Conservation (phyloP, 2,113 vertebrate genomes). For the Puffinus mauretanicus region DNA sequence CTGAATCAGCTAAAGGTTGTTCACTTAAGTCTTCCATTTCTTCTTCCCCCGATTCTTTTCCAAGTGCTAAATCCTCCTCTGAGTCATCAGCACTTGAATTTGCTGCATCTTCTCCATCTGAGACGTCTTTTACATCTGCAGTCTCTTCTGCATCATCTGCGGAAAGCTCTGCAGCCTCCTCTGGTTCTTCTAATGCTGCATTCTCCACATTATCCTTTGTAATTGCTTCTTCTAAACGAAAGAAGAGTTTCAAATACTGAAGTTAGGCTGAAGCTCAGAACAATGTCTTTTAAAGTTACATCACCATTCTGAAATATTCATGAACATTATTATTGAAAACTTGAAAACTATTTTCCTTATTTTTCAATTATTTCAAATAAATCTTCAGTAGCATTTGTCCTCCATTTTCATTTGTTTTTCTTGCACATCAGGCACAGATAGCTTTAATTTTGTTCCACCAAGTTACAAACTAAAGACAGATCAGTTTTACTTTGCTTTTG, state of each 20-base stretch:
- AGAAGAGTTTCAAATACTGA: neutral
- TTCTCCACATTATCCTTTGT: constrained; percentile 61
- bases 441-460: neutral
- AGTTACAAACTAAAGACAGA: neutral
- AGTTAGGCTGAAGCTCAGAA: neutral
- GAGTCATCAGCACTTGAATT: constrained; percentile 43
- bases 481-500: neutral
- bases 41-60: constrained; percentile 49
- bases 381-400: neutral
- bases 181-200: neutral
- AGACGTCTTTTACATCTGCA: constrained; percentile 55
- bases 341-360: neutral
- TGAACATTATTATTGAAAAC: fast-evolving
- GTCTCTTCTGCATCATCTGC: constrained; percentile 14
- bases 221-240: constrained; percentile 60
- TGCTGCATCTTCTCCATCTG: constrained; percentile 63
- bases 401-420: neutral
- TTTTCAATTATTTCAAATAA: neutral
- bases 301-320: neutral
- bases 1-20: neutral
- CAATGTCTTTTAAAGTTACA: neutral
- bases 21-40: constrained; percentile 22
- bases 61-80: constrained; percentile 67
- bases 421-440: neutral
- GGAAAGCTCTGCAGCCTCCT: constrained; percentile 51